Evolutionary conservation across 2,888 invertebrate species (phyloP).

Genomic region (Papilio gigon): DNA sequence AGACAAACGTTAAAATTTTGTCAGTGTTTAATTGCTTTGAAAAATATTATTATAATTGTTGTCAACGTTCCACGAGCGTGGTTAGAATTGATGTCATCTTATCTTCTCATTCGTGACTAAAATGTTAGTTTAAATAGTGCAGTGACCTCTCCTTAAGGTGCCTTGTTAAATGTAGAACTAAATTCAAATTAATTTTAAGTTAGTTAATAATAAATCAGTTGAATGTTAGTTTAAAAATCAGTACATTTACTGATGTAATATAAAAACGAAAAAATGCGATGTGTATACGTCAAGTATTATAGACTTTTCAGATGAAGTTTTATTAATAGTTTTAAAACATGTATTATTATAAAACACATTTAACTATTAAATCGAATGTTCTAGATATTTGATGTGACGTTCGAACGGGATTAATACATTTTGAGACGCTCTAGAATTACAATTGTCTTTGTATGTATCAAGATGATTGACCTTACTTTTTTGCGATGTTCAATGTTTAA

Average conservation of each 20-base stretch:
- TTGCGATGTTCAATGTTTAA: conserved; percentile 1
- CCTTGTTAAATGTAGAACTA: background rate
- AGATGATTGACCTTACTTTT: conserved; percentile 18
- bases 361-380: too few species aligned
- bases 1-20: background rate
- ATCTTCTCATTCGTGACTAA: background rate
- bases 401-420: too few species aligned
- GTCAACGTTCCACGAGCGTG: background rate
- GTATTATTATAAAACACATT: too few species aligned
- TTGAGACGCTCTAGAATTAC: background rate
- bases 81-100: conserved; percentile 4
- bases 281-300: too few species aligned
- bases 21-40: background rate
- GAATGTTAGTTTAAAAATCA: too few species aligned
- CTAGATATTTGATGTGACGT: too few species aligned
- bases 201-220: too few species aligned
- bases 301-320: too few species aligned
- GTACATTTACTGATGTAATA: too few species aligned
- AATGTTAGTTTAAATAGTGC: conserved; percentile 12
- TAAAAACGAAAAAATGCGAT: too few species aligned
- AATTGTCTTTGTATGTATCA: conserved; percentile 22
- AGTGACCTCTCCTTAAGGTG: conserved; percentile 10
- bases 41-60: background rate
- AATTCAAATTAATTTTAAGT: too few species aligned
- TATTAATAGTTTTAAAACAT: too few species aligned